A percentile compares a stretch with the other conserved stretches of the same genome.
phyloP scores from a whole-genome alignment of 1,140 invertebrate species.

The Drosophila sp. region DNA sequence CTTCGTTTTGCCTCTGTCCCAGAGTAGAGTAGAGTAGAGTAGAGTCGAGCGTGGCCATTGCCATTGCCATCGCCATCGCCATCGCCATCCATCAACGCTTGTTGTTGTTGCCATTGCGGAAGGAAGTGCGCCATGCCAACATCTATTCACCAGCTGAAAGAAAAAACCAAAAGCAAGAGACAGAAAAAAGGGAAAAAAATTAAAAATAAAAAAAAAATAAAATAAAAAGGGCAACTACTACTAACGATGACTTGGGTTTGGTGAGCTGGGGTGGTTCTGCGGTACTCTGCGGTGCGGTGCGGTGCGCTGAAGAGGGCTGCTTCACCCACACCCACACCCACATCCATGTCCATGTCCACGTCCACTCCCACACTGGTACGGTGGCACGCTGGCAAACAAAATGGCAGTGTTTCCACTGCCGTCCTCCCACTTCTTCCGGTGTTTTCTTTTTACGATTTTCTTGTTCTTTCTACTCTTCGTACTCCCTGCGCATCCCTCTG shows the following conservation, averaged over 20 bases:
- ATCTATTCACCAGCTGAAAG: conserved; percentile 52
- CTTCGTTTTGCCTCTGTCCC: conserved; percentile 16
- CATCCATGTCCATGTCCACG: background rate
- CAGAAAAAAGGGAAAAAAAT: conserved; percentile 22
- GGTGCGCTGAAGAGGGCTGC: conserved; percentile 10
- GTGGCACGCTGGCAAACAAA: conserved; percentile 41
- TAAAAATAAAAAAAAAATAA: conserved; percentile 34
- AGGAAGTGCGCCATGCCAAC: conserved; percentile 61
- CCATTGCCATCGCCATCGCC: conserved; percentile 46
- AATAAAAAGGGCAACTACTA: conserved; percentile 64
- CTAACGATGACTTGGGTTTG: conserved; percentile 26
- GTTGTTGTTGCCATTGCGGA: conserved; percentile 33
- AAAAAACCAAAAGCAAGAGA: conserved; percentile 32
- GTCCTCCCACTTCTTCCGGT: conserved; percentile 31
- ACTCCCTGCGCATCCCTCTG: background rate
- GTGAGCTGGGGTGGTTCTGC: conserved; percentile 3
- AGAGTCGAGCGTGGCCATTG: conserved; percentile 41
- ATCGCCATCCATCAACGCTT: conserved; percentile 54
- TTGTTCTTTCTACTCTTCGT: conserved; percentile 13
- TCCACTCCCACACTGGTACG: conserved; percentile 12
- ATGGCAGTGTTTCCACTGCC: conserved; percentile 45
- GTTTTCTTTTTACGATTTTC: conserved; percentile 30
- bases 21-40: background rate
- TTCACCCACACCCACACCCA: conserved; percentile 5
- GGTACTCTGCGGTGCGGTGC: background rate